These are phyloP conservation scores for Encarsia formosa DNA, from an alignment of 2,888 invertebrate genomes.

Conservation along the genomic window DNA sequence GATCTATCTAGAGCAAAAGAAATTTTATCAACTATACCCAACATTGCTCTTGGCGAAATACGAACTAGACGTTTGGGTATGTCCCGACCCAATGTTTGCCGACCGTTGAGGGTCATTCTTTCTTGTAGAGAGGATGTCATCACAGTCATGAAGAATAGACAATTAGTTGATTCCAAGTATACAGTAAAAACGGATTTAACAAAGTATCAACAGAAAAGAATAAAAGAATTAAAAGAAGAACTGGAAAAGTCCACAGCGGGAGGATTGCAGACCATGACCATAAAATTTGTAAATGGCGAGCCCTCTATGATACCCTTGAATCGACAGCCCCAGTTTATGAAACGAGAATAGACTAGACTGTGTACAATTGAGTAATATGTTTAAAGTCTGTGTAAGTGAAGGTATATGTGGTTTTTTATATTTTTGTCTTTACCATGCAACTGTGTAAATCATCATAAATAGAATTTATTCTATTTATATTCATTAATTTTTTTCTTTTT, in stretches of 20 bases:
- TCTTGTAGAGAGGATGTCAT: slow-evolving; percentile 13
- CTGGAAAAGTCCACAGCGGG: slow-evolving; percentile 3
- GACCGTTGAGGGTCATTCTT: slow-evolving; percentile 19
- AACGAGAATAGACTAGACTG: neutral
- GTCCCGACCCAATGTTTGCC: slow-evolving; percentile 1
- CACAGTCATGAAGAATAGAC: slow-evolving; percentile 16
- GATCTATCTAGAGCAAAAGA: slow-evolving; percentile 18
- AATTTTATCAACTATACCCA: slow-evolving; percentile 12
- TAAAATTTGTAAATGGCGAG: slow-evolving; percentile 21
- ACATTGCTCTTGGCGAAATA: slow-evolving; percentile 14
- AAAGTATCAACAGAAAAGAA: slow-evolving; percentile 13
- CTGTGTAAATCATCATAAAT: no score
- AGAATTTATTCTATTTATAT: no score
- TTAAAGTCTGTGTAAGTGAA: neutral
- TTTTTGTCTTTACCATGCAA: neutral
- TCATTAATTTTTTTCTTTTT: no score
- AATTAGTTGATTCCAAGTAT: slow-evolving; percentile 4
- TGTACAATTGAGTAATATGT: no score
- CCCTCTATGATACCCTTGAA: slow-evolving; percentile 19
- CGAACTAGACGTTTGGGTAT: slow-evolving; percentile 15
- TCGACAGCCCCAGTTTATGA: neutral
- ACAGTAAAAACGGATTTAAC: slow-evolving; percentile 20
- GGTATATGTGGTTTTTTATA: neutral
- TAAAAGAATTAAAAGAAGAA: slow-evolving; percentile 15
- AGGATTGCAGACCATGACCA: slow-evolving; percentile 10